Evolutionary conservation across 2,113 vertebrate species (phyloP).

Genomic region (Haemorhous mexicanus): DNA sequence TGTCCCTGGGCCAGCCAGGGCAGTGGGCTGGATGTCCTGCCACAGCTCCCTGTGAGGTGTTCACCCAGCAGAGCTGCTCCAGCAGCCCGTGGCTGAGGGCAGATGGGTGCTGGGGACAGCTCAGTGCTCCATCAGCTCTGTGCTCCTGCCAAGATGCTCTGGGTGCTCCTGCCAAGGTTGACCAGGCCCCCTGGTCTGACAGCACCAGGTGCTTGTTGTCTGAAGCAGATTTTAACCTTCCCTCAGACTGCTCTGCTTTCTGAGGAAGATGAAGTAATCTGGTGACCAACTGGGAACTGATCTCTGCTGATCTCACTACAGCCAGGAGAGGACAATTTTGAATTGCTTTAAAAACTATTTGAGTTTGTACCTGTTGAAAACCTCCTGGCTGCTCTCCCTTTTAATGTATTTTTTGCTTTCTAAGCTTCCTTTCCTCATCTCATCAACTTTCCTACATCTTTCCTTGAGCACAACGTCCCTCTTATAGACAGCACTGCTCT

Average conservation of each 20-base stretch:
- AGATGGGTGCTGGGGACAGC: not conserved
- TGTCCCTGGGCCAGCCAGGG: not conserved
- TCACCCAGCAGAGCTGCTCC: not conserved
- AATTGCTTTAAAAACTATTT: not conserved
- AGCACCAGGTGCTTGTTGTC: not conserved
- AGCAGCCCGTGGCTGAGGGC: fast-evolving
- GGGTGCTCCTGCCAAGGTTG: not conserved
- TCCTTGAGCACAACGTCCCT: not conserved
- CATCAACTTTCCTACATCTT: not conserved
- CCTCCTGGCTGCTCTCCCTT: not conserved
- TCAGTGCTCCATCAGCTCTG: fast-evolving
- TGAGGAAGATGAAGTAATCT: not conserved
- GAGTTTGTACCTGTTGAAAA: not conserved
- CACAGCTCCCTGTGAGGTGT: not conserved
- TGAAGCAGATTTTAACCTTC: not conserved
- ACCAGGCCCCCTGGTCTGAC: not conserved
- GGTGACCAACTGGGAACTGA: not conserved
- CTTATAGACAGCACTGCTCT: not conserved
- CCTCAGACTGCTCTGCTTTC: not conserved
- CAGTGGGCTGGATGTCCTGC: fast-evolving
- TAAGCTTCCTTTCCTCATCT: not conserved
- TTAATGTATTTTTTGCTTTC: not conserved
- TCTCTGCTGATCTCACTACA: not conserved
- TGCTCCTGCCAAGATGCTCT: not conserved
- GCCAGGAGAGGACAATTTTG: not conserved